Percentiles rank a stretch among this genome's conserved stretches.
phyloP scores from a whole-genome alignment of 2,888 invertebrate genomes.

The Scaptomyza reducta region DNA sequence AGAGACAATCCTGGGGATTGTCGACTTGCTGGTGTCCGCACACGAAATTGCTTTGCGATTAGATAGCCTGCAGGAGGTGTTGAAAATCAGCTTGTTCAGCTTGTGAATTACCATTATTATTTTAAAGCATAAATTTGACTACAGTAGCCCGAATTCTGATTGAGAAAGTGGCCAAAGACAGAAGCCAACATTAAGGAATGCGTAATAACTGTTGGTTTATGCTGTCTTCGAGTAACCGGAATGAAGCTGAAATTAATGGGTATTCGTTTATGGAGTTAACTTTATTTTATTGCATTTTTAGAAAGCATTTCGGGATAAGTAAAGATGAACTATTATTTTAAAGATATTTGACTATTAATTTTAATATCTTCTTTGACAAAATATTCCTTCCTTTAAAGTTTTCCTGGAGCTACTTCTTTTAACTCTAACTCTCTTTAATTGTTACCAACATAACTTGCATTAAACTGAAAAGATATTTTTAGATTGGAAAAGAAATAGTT shows the following conservation, averaged over 20 bases:
- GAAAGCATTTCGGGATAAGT: too few relatives aligned
- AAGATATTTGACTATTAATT: too few relatives aligned
- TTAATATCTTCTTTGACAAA: too few relatives aligned
- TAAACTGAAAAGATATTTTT: too few relatives aligned
- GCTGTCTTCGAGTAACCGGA: background rate
- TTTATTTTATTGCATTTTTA: too few relatives aligned
- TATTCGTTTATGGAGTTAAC: too few relatives aligned
- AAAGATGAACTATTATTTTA: too few relatives aligned
- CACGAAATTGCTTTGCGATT: conserved; percentile 73
- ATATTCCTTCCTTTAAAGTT: too few relatives aligned
- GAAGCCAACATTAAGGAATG: conserved; percentile 24
- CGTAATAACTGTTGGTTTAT: conserved; percentile 3
- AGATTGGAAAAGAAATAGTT: background rate
- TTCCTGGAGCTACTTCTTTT: too few relatives aligned
- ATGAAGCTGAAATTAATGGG: too few relatives aligned
- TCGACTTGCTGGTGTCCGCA: conserved; percentile 34
- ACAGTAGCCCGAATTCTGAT: conserved; percentile 29
- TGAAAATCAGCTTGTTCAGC: conserved; percentile 71
- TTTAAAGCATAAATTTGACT: conserved; percentile 60
- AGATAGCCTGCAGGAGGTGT: conserved; percentile 78
- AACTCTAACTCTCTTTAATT: too few relatives aligned
- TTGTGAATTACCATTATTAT: conserved; percentile 80
- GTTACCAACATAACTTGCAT: too few relatives aligned
- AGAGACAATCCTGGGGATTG: conserved; percentile 9
- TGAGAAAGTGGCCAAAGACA: conserved; percentile 19